These are phyloP conservation scores for Sphinx pinastri DNA, from an alignment of 2,888 invertebrate species.

Conservation along the genomic window DNA sequence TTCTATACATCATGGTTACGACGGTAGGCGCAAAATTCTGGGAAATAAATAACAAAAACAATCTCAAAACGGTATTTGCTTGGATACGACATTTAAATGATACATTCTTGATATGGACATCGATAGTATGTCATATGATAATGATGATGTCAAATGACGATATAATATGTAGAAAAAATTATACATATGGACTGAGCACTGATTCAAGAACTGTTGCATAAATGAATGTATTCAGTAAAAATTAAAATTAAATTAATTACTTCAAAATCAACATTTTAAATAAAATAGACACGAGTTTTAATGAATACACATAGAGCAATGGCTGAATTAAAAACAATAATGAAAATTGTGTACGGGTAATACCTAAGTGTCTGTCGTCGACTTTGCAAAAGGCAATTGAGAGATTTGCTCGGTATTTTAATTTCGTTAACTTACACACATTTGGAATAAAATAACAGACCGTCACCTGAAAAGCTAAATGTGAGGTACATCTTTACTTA, in stretches of 20 bases:
- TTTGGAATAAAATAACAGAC: not conserved
- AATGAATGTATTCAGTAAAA: not conserved
- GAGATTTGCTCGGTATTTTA: not conserved
- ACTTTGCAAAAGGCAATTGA: too few relatives aligned
- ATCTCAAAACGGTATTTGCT: not conserved
- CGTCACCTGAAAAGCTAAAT: slow-evolving; percentile 19
- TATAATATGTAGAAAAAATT: not conserved
- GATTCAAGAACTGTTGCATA: not conserved
- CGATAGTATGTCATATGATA: not conserved
- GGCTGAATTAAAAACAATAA: not conserved
- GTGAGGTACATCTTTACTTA: not conserved
- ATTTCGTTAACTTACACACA: not conserved
- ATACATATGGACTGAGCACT: not conserved
- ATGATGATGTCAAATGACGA: not conserved
- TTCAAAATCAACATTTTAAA: not conserved
- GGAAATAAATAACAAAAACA: slow-evolving; percentile 1
- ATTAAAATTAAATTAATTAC: not conserved
- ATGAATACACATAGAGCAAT: not conserved
- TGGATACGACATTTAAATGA: slow-evolving; percentile 2
- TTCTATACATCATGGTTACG: slow-evolving; percentile 2
- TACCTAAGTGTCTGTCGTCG: not conserved
- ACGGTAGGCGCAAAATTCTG: not conserved
- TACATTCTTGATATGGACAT: not conserved
- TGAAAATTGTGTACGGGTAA: not conserved
- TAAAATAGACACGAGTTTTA: not conserved